Base-by-base conservation (phyloP, 2,113 vertebrate genomes). In the Myiagra hebetior region DNA sequence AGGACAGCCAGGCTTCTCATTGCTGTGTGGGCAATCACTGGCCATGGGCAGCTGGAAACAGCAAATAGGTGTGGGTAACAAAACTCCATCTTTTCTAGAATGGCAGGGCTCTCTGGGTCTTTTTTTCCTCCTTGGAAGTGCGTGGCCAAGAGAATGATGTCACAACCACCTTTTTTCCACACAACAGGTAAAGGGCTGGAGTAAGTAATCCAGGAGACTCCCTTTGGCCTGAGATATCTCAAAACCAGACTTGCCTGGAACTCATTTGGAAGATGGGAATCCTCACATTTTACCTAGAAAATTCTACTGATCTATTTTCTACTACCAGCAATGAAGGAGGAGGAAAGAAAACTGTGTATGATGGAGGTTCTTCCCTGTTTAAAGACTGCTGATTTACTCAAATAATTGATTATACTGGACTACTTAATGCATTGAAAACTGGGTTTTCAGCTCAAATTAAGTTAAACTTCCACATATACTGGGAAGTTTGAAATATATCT, bases 11-110 rank as follows among this genome's bases (percentile, higher is more conserved):
- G 62, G 7, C 19, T 57, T 70, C 89, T 63, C 1, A 0, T 12
- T 67, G 47, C 62, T 78, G 17, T 0, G 0, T 6, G 47, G 30
- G 33, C 28, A 24, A n/a, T 30, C 1, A 1, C 22, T 57, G 39
- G 53, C 55, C 30, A 4, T 21, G 27, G 39, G 14, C 35, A 56
- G 9, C 53, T 91, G 49, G 39, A 50, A 67, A 59, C 15, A 15
- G 44, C 30, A 56, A 60, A 47, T 31, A 50, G 1, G 9, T 4
- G 19, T 50, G 30, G 16, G 4, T 31, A 73, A 2, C 6, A 31
- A 20, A 76, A 22, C 22, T 59, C 39, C 31, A 13, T 3, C 3
- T 68, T 7, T 64, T 69, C 35, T 63, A 52, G 17, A 52, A 46
- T 3, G 3, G 8, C 7, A 53, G 23, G 13, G 26, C 3, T 55